phyloP scores from a whole-genome alignment of 2,113 vertebrate species.

The Symphodus melops region DNA sequence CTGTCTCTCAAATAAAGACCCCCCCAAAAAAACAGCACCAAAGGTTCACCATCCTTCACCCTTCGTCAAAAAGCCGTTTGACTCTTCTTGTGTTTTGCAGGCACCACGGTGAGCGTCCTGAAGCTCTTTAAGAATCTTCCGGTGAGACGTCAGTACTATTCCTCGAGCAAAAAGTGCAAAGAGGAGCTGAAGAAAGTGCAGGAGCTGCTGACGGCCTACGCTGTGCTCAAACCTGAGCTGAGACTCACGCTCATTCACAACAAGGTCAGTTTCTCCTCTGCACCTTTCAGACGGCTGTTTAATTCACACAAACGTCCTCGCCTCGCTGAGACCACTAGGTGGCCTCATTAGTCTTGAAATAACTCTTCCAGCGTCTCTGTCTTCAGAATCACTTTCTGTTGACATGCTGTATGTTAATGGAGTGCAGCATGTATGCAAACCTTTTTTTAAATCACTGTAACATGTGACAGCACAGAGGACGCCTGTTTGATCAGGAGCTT shows the following conservation, averaged over 20 bases:
- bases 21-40: no score
- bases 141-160: slow-evolving; percentile 95
- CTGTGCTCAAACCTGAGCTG: slow-evolving; percentile 91
- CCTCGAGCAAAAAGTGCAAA: slow-evolving; percentile 91
- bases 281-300: background rate
- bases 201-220: slow-evolving; percentile 90
- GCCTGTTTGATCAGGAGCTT: background rate
- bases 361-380: background rate
- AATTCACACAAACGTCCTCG: no score
- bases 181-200: slow-evolving; percentile 94
- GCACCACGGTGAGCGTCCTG: slow-evolving; percentile 91
- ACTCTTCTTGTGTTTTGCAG: slow-evolving; percentile 73
- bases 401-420: background rate
- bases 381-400: slow-evolving; percentile 6
- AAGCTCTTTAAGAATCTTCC: slow-evolving; percentile 95
- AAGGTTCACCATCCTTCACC: no score
- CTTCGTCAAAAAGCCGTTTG: background rate
- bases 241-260: slow-evolving; percentile 92
- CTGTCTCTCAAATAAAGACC: no score
- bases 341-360: slow-evolving; percentile 69
- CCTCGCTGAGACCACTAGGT: slow-evolving; percentile 68
- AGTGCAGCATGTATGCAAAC: no score
- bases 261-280: slow-evolving; percentile 80
- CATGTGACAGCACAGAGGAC: background rate
- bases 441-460: background rate